These are phyloP conservation scores for Miichthys miiuy DNA, from an alignment of 2,797 vertebrate species.

Conservation along the genomic window DNA sequence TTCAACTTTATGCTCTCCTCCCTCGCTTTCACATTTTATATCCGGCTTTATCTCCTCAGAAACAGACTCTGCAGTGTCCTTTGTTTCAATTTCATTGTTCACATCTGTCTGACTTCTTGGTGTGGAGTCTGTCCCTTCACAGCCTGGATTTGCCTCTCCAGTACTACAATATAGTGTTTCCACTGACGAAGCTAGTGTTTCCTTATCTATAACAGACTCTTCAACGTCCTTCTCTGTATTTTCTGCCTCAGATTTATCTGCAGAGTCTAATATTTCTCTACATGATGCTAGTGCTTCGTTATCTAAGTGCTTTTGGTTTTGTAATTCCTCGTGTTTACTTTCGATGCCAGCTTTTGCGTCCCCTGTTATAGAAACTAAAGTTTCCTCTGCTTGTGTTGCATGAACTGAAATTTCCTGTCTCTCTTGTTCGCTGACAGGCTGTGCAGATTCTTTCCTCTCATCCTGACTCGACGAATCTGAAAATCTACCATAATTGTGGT, in stretches of 20 bases:
- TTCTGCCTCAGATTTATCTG: constrained; percentile 21
- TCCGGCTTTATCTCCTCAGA: constrained; percentile 38
- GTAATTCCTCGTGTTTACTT: constrained; percentile 38
- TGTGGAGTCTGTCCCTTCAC: constrained; percentile 17
- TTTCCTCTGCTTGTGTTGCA: constrained; percentile 35
- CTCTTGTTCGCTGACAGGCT: constrained; percentile 36
- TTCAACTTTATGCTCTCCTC: constrained; percentile 34
- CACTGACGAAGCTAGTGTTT: constrained; percentile 25
- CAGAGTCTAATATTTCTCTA: constrained; percentile 30
- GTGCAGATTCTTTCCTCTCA: constrained; percentile 27
- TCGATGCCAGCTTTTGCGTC: neutral
- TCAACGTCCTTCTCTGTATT: constrained; percentile 25
- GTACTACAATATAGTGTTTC: constrained; percentile 39
- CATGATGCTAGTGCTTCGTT: constrained; percentile 33
- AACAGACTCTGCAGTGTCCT: constrained; percentile 26
- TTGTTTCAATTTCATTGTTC: constrained; percentile 25
- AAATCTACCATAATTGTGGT: constrained; percentile 84
- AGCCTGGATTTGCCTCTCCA: constrained; percentile 28
- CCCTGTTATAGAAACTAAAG: constrained; percentile 9
- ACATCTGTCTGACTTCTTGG: constrained; percentile 9
- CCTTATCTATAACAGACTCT: constrained; percentile 28
- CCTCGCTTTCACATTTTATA: constrained; percentile 38
- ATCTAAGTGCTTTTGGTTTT: constrained; percentile 31
- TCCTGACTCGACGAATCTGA: constrained; percentile 56
- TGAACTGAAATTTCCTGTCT: constrained; percentile 33